Conservation (phyloP, 2,797 vertebrate genomes). For the Rhinatrema bivittatum region DNA sequence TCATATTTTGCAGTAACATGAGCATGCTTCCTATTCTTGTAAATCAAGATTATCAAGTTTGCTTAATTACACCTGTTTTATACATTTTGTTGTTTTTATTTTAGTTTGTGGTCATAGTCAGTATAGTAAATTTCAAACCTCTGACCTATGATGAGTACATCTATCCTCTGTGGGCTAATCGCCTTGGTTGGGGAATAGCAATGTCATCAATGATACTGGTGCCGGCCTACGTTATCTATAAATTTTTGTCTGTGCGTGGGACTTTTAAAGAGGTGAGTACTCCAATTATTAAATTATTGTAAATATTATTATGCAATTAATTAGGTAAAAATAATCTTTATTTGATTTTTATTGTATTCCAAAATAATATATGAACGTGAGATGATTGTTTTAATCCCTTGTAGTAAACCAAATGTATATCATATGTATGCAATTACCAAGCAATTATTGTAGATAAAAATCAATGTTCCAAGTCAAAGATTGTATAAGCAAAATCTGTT, state of each 20-base stretch:
- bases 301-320: background rate
- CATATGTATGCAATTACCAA: too few species aligned
- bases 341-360: background rate
- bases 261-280: conserved; percentile 83
- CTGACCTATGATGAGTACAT: conserved; percentile 85
- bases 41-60: too few species aligned
- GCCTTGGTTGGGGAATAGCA: conserved; percentile 84
- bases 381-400: too few species aligned
- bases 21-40: too few species aligned
- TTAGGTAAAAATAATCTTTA: background rate
- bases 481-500: too few species aligned
- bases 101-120: conserved; percentile 96
- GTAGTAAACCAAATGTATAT: too few species aligned
- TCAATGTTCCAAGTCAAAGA: too few species aligned
- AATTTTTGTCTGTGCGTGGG: conserved; percentile 72
- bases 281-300: background rate
- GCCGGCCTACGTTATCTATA: conserved; percentile 82
- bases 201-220: conserved; percentile 91
- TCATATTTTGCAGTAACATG: too few species aligned
- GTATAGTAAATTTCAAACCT: conserved; percentile 76
- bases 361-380: background rate
- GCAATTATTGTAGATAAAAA: too few species aligned
- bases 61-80: too few species aligned
- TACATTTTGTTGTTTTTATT: too few species aligned
- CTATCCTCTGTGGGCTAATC: conserved; percentile 83